phyloP scores from a whole-genome alignment of 2,797 vertebrate species.

The Psittacula echo region DNA sequence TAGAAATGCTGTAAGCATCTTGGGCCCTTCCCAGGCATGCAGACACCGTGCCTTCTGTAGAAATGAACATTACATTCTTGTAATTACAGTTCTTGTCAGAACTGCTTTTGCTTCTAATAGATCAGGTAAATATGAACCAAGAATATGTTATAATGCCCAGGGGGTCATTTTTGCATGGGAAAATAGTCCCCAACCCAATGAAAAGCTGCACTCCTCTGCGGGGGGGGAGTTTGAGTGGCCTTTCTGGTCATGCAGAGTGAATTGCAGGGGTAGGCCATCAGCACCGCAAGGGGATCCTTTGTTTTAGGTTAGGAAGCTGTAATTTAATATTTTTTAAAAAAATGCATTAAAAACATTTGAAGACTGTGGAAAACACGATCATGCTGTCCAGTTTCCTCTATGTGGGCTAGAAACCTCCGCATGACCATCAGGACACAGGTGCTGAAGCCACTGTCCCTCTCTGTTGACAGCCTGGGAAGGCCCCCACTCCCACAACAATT shows the following conservation, averaged over 20 bases:
- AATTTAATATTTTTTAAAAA: not conserved
- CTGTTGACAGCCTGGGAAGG: not conserved
- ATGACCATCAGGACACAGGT: not conserved
- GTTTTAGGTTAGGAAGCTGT: not conserved
- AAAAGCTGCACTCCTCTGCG: not conserved
- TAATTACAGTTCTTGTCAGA: conserved; percentile 43
- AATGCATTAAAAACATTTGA: not conserved
- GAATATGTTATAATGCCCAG: not conserved
- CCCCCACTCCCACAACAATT: not conserved
- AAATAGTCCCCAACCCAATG: not conserved
- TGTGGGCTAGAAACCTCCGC: not conserved
- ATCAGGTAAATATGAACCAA: conserved; percentile 46
- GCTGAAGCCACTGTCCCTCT: not conserved
- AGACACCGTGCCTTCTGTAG: conserved; percentile 60
- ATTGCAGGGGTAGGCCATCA: not conserved
- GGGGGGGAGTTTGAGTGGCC: not conserved
- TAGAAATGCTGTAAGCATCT: conserved; percentile 77
- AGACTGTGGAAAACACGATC: not conserved
- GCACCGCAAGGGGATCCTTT: not conserved
- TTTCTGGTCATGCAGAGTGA: not conserved
- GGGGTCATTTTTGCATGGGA: not conserved
- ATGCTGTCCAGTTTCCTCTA: not conserved
- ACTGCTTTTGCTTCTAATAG: conserved; percentile 34
- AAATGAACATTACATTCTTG: conserved; percentile 52
- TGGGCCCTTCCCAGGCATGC: conserved; percentile 71